Conservation (phyloP, 1,140 invertebrate species). For the Theocolax elegans region DNA sequence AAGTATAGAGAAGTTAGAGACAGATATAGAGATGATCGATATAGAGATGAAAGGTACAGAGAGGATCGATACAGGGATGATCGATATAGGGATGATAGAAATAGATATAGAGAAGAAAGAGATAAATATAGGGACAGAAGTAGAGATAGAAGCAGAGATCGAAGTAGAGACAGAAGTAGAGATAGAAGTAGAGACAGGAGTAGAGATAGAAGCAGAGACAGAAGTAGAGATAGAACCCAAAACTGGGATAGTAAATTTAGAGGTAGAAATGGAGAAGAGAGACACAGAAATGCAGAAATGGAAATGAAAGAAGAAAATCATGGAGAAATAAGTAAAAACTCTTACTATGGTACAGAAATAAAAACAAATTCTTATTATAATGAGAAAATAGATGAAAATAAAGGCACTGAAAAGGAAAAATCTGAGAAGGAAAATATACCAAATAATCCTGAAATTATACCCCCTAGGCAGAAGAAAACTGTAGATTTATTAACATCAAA, state of each 20-base stretch:
- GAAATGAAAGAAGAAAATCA: slow-evolving; percentile 33
- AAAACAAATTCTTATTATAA: slow-evolving; percentile 28
- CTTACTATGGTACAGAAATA: slow-evolving; percentile 44
- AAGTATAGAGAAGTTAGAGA: neutral
- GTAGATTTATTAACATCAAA: slow-evolving; percentile 83
- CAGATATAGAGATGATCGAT: slow-evolving; percentile 13
- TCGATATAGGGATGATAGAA: slow-evolving; percentile 5
- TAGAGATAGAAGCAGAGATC: slow-evolving; percentile 12
- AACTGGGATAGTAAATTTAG: neutral
- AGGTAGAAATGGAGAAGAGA: neutral
- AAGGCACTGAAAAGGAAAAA: slow-evolving; percentile 7
- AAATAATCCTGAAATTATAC: slow-evolving; percentile 46
- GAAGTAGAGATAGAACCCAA: neutral
- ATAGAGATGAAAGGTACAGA: neutral
- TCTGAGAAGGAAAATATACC: slow-evolving; percentile 36
- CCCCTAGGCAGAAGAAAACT: slow-evolving; percentile 68
- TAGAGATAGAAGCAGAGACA: slow-evolving; percentile 1
- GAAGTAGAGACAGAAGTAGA: slow-evolving; percentile 1
- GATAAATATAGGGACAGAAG: neutral
- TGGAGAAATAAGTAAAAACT: slow-evolving; percentile 40
- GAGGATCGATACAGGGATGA: neutral
- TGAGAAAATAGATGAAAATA: slow-evolving; percentile 27
- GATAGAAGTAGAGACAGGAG: slow-evolving; percentile 4
- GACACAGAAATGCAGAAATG: slow-evolving; percentile 1
- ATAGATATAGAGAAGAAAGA: slow-evolving; percentile 1